phyloP scores from a whole-genome alignment of 2,888 invertebrate genomes.

The Synanthedon andrenaeformis region DNA sequence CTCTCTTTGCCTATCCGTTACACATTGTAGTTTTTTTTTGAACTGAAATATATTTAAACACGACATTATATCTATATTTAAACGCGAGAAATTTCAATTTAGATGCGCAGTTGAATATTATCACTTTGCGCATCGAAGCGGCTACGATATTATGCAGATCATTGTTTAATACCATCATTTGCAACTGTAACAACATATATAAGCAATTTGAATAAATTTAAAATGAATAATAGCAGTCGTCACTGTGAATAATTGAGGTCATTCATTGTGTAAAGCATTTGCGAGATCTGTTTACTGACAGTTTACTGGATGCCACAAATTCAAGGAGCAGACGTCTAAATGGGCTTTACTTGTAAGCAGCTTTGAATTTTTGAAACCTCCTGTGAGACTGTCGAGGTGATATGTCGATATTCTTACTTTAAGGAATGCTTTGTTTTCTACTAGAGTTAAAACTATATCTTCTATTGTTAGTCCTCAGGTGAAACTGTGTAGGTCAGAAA shows the following conservation, averaged over 20 bases:
- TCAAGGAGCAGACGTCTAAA: conserved; percentile 4
- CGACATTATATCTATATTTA: no score
- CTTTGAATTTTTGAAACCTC: neutral
- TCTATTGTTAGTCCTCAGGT: no score
- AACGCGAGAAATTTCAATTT: no score
- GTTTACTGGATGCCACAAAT: conserved; percentile 3
- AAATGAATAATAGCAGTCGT: conserved; percentile 1
- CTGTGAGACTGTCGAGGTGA: neutral
- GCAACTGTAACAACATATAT: neutral
- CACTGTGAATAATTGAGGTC: conserved; percentile 3
- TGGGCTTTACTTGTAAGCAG: conserved; percentile 3
- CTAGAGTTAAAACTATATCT: no score
- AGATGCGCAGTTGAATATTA: no score
- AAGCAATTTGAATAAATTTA: conserved; percentile 1
- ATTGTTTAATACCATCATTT: neutral
- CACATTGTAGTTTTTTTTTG: no score
- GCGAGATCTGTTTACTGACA: conserved; percentile 3
- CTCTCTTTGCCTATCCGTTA: no score
- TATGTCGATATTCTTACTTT: no score
- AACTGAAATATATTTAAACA: no score
- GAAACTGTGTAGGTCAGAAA: no score
- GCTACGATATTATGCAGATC: neutral
- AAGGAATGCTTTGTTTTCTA: no score
- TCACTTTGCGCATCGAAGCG: neutral
- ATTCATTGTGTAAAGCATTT: conserved; percentile 4